Percentiles rank a stretch among this genome's conserved stretches.
phyloP scores from a whole-genome alignment of 2,888 invertebrate species.

The Rhogogaster chlorosoma region DNA sequence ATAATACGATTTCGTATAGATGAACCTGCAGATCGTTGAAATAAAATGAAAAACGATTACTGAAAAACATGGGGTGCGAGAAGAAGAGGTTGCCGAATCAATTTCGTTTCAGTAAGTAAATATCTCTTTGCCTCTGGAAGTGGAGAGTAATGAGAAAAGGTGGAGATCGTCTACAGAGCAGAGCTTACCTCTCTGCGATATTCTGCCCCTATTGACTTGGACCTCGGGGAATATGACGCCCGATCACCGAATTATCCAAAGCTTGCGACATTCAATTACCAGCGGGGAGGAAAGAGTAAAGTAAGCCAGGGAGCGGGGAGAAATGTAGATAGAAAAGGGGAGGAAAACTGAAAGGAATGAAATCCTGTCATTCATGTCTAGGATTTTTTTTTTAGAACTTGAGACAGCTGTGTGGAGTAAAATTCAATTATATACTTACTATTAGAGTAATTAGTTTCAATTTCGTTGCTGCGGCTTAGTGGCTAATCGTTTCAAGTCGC shows the following conservation, averaged over 20 bases:
- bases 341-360: not conserved
- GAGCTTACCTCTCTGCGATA: constrained; percentile 26
- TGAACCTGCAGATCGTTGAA: not conserved
- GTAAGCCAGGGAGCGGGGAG: not conserved
- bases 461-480: not conserved
- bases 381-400: not conserved
- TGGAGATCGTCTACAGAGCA: constrained; percentile 5
- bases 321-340: not conserved
- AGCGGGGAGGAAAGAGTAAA: not conserved
- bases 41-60: constrained; percentile 33
- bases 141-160: constrained; percentile 25
- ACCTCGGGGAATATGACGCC: constrained; percentile 38
- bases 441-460: not conserved
- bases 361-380: not conserved
- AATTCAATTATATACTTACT: not conserved
- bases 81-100: constrained; percentile 15
- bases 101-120: constrained; percentile 29
- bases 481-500: not conserved
- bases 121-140: not conserved
- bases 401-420: not conserved
- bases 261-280: constrained; percentile 28
- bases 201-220: constrained; percentile 28
- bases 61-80: not conserved
- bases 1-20: not conserved
- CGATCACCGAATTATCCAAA: constrained; percentile 37